Conservation (phyloP, 2,888 invertebrate species). For the Pseudococcus jackbeardsleyi region DNA sequence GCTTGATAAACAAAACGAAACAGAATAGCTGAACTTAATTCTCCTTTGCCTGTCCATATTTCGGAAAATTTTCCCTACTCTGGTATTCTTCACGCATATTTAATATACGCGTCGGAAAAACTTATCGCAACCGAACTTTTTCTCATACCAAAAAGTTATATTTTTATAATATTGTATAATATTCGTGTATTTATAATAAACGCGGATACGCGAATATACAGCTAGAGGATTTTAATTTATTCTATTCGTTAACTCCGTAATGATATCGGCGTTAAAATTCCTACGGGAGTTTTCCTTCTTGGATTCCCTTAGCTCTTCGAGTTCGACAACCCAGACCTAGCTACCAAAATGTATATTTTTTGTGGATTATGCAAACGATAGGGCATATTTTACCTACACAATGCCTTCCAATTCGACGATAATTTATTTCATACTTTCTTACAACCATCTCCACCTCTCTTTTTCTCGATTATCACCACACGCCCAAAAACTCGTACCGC, state of each 20-base stretch:
- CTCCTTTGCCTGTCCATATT: background rate
- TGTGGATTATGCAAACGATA: background rate
- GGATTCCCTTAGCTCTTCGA: background rate
- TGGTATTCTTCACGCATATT: constrained; percentile 35
- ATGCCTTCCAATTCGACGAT: background rate
- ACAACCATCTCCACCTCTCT: background rate
- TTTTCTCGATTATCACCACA: background rate
- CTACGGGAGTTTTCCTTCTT: background rate
- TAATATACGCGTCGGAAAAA: background rate
- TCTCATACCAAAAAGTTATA: constrained; percentile 22
- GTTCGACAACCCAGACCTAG: too few relatives aligned
- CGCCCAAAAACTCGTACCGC: background rate
- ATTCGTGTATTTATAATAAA: background rate
- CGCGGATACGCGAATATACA: background rate
- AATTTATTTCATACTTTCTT: background rate
- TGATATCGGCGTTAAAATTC: background rate
- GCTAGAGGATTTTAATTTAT: constrained; percentile 5
- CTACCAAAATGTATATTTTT: background rate
- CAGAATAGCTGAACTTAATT: constrained; percentile 13
- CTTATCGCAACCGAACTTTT: background rate
- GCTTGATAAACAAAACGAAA: constrained; percentile 22
- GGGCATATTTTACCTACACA: background rate
- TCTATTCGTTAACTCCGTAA: constrained; percentile 1
- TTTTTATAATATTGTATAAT: constrained; percentile 3
- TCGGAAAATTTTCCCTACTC: background rate